Evolutionary conservation across 2,797 vertebrate species (phyloP).

Genomic region (Artibeus lituratus): DNA sequence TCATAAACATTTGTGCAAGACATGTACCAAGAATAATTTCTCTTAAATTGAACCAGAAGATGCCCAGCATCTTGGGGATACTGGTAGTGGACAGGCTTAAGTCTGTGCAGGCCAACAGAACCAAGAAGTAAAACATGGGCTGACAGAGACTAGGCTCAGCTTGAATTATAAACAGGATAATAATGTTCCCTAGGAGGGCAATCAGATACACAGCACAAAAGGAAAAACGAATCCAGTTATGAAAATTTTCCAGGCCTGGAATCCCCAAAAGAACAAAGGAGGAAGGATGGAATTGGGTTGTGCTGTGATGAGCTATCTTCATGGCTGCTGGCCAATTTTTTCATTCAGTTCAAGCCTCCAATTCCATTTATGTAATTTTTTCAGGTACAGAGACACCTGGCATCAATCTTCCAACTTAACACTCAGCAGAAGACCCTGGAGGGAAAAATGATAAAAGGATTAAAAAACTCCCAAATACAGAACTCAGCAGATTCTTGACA

Average conservation of each 20-base stretch:
- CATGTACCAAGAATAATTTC: conserved; percentile 72
- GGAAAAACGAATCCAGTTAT: background rate
- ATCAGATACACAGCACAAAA: background rate
- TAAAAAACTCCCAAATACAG: background rate
- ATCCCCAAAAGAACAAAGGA: background rate
- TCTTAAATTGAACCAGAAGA: background rate
- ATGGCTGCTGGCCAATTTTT: background rate
- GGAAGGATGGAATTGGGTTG: background rate
- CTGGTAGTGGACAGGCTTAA: background rate
- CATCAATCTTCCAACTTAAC: background rate
- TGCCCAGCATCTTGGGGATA: background rate
- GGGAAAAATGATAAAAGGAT: background rate
- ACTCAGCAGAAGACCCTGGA: background rate
- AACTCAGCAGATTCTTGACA: background rate
- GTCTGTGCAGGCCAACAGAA: background rate
- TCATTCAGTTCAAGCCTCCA: background rate
- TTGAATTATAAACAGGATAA: background rate
- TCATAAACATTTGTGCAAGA: conserved; percentile 75
- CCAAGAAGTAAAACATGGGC: background rate
- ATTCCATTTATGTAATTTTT: background rate
- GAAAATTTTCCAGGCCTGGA: background rate
- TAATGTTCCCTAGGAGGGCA: background rate
- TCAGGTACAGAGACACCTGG: background rate
- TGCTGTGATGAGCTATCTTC: background rate
- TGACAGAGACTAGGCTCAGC: background rate